These are phyloP conservation scores for Centropyge bicolor DNA, from an alignment of 2,797 vertebrate species.

Conservation along the genomic window DNA sequence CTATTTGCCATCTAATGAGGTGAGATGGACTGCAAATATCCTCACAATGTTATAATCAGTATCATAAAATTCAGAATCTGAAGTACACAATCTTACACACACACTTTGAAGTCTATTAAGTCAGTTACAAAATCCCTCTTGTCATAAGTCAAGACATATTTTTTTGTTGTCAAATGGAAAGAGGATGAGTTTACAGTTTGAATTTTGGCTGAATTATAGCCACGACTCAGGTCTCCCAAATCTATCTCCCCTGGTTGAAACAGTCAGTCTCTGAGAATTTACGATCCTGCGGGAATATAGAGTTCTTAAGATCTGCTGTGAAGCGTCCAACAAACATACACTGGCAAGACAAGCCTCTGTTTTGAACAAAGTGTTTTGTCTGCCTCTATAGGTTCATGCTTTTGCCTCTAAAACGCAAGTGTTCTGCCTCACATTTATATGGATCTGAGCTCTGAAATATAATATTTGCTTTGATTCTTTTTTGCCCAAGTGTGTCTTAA, in stretches of 20 bases:
- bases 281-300: slow-evolving; percentile 19
- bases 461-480: slow-evolving; percentile 34
- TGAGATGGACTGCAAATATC: not conserved
- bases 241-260: slow-evolving; percentile 21
- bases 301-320: slow-evolving; percentile 28
- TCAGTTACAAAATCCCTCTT: slow-evolving; percentile 1
- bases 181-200: slow-evolving; percentile 20
- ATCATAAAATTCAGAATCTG: not conserved
- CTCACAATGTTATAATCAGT: slow-evolving; percentile 7
- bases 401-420: slow-evolving; percentile 32
- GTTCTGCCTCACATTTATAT: slow-evolving; percentile 27
- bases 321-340: too few relatives aligned
- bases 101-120: slow-evolving; percentile 6
- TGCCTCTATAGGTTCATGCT: slow-evolving; percentile 26
- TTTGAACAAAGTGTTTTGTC: slow-evolving; percentile 42
- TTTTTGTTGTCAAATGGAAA: slow-evolving; percentile 23
- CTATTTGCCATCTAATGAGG: slow-evolving; percentile 5
- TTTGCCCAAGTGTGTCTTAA: slow-evolving; percentile 18
- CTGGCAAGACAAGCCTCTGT: not conserved
- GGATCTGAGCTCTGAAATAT: slow-evolving; percentile 22
- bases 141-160: slow-evolving; percentile 5
- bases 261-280: slow-evolving; percentile 18
- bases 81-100: not conserved
- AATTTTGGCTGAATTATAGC: slow-evolving; percentile 29
- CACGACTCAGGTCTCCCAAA: slow-evolving; percentile 21